These are phyloP conservation scores for Herpailurus yagouaroundi DNA, from an alignment of 2,113 vertebrate genomes.

Conservation along the genomic window DNA sequence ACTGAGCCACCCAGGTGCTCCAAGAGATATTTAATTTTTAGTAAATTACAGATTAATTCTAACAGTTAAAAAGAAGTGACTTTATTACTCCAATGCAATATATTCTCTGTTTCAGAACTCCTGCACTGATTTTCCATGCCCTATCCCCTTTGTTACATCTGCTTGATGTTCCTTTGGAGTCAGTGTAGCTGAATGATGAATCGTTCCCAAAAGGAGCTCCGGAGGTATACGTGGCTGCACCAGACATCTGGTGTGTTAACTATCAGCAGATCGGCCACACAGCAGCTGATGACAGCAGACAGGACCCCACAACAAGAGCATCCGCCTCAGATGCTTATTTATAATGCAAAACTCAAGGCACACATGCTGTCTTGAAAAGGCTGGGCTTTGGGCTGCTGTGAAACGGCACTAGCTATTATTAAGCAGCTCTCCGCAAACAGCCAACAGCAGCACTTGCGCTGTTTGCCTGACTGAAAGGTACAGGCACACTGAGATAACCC, in stretches of 20 bases:
- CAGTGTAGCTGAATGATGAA: not conserved
- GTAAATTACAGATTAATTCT: constrained; percentile 5
- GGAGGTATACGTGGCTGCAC: not conserved
- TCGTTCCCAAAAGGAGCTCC: not conserved
- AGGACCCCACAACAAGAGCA: not conserved
- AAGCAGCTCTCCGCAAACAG: not conserved
- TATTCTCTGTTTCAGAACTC: not conserved
- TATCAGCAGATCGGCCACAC: not conserved
- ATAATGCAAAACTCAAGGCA: not conserved
- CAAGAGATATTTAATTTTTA: not conserved
- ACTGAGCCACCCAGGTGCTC: too few relatives aligned
- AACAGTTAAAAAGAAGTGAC: not conserved
- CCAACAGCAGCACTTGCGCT: not conserved
- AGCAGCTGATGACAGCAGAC: constrained; percentile 3
- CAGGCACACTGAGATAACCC: not conserved
- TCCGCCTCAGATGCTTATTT: not conserved
- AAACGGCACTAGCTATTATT: not conserved
- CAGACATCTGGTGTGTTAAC: constrained; percentile 38
- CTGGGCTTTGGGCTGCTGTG: not conserved
- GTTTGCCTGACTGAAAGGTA: not conserved
- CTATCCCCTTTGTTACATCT: not conserved
- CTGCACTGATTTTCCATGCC: not conserved
- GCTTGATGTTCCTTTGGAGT: not conserved
- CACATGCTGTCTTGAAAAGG: not conserved
- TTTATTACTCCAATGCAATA: not conserved